These are phyloP conservation scores for Lasaia peninsularis DNA, from an alignment of 1,140 invertebrate species.

Conservation along the genomic window DNA sequence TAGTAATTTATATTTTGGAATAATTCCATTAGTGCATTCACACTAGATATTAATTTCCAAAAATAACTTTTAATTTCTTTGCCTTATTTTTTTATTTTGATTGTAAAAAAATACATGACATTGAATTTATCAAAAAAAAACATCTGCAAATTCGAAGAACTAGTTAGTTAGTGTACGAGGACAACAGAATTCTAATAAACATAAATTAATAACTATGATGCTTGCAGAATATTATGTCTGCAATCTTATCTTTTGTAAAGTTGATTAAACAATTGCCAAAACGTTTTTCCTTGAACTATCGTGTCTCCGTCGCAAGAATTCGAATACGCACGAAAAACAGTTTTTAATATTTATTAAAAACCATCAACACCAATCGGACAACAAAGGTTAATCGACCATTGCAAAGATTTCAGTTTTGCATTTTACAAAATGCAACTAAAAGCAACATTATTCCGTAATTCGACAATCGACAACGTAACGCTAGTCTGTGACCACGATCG, in stretches of 20 bases:
- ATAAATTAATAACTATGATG: neutral
- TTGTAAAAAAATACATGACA: too few species aligned
- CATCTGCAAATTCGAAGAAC: too few species aligned
- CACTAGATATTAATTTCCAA: too few species aligned
- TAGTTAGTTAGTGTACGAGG: too few species aligned
- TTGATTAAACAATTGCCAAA: neutral
- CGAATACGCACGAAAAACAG: neutral
- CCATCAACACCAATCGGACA: neutral
- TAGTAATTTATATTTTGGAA: too few species aligned
- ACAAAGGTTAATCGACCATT: neutral
- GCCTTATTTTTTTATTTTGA: too few species aligned
- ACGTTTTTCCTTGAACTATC: neutral
- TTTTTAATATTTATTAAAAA: neutral
- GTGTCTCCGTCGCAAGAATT: neutral
- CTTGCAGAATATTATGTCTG: neutral
- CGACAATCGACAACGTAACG: neutral
- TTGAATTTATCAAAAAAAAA: too few species aligned
- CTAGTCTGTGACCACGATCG: slow-evolving; percentile 12
- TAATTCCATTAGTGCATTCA: too few species aligned
- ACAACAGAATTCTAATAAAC: too few species aligned
- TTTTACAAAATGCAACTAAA: slow-evolving; percentile 10
- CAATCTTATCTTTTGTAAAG: neutral
- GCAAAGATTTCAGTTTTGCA: slow-evolving; percentile 3
- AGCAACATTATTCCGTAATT: neutral
- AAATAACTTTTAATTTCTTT: too few species aligned